phyloP scores from a whole-genome alignment of 2,797 vertebrate genomes.

The Melanotaenia pygmaea region DNA sequence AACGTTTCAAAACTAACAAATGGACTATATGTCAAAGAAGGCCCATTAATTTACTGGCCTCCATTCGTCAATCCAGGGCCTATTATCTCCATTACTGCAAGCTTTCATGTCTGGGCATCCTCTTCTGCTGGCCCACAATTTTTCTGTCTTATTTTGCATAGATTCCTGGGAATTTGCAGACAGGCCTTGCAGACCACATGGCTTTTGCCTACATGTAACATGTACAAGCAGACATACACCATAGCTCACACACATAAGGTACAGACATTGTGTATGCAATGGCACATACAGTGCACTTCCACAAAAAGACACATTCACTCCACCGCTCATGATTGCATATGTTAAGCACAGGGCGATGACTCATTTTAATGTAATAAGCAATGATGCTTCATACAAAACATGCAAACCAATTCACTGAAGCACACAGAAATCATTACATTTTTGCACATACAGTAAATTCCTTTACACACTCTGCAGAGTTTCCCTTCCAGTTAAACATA shows the following conservation, averaged over 20 bases:
- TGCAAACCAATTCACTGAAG: conserved; percentile 20
- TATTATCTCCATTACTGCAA: conserved; percentile 79
- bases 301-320: conserved; percentile 12
- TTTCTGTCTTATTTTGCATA: conserved; percentile 36
- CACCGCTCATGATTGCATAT: conserved; percentile 8
- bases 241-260: conserved; percentile 9
- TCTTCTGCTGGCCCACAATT: conserved; percentile 47
- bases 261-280: neutral
- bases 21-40: conserved; percentile 79
- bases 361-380: conserved; percentile 43
- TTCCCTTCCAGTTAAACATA: conserved; percentile 68
- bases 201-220: conserved; percentile 1
- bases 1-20: conserved; percentile 82
- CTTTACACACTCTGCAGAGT: conserved; percentile 24
- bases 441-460: conserved; percentile 24
- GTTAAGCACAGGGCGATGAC: conserved; percentile 35
- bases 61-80: conserved; percentile 68
- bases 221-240: neutral
- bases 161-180: conserved; percentile 37
- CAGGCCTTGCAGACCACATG: neutral
- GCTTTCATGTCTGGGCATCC: conserved; percentile 56
- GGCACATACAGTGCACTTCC: neutral
- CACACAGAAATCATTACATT: conserved; percentile 29
- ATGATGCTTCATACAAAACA: conserved; percentile 17
- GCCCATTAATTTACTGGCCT: conserved; percentile 79